Evolutionary conservation across 1,140 invertebrate species (phyloP), one percentile per base, ranked within the genome.

Genomic region (Megathymus violae): DNA sequence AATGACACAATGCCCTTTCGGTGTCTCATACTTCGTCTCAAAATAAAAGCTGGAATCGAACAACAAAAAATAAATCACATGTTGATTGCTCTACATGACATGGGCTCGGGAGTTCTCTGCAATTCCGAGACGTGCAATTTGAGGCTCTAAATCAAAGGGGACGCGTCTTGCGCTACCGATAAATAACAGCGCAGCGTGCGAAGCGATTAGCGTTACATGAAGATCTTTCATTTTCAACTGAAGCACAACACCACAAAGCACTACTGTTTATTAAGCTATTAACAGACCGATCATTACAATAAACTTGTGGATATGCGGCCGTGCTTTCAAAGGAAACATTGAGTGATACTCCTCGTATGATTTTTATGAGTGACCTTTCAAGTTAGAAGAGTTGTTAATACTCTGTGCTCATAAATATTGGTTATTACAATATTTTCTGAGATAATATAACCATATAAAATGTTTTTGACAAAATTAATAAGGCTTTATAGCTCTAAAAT

Each of bases 181-280:
- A 88, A 89, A 88, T 86, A 89, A 86, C 76, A 73, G 68, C 62
- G 68, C 62, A 69, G 68, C 62, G 69, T 64, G 66, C 71, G 69
- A 76, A 78, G 61, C 82, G 85, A 88, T 88, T 85, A 82, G 80
- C 76, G 71, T 83, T 82, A 87, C 76, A 80, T 78, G 70, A 69
- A 68, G 69, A 74, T 62, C 62, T 71, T 76, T 71, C 73, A 71
- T 64, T 66, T 44, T 67, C 48, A 62, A 58, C 52, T 56, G 54
- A 51, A 59, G 22, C 58, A n/a, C n/a, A n/a, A n/a, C n/a, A n/a
- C n/a, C n/a, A n/a, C n/a, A n/a, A n/a, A 44, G 34, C 40, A 58
- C 54, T 58, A 58, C 54, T 59, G 54, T 59, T 59, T 59, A 59
- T 59, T 59, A 59, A 46, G 56, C 63, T 66, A 59, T 69, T 65